Conservation (phyloP, 2,113 vertebrate genomes). For the Meriones unguiculatus region DNA sequence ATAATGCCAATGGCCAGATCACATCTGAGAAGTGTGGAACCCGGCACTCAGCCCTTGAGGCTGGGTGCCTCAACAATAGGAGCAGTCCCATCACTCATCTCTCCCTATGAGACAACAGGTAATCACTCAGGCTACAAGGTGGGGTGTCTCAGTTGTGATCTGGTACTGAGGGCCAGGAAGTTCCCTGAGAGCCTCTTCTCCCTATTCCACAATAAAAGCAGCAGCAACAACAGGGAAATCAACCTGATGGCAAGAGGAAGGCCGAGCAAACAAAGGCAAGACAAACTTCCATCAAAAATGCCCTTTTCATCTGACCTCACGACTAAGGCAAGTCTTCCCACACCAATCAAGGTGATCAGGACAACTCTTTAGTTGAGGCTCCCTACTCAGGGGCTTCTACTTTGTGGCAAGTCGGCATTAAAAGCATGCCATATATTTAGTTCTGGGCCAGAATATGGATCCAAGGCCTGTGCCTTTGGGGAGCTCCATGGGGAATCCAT, state of each 20-base stretch:
- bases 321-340: not conserved
- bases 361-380: not conserved
- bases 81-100: too few relatives aligned
- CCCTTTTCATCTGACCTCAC: not conserved
- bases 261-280: not conserved
- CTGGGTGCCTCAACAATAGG: not conserved
- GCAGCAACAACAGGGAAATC: not conserved
- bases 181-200: not conserved
- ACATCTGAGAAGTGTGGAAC: not conserved
- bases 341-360: not conserved
- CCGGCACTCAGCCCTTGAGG: not conserved
- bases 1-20: not conserved
- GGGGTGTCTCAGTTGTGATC: not conserved
- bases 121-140: not conserved
- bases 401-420: not conserved
- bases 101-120: not conserved
- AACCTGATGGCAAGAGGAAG: not conserved
- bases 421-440: not conserved
- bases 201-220: not conserved
- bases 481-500: fast-evolving
- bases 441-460: not conserved
- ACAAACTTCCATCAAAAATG: not conserved
- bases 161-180: not conserved
- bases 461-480: too few relatives aligned
- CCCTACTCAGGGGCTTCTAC: not conserved